Percentiles rank a stretch among this genome's conserved stretches.
phyloP scores from a whole-genome alignment of 1,140 invertebrate genomes.

The Sarcophaga bullata region DNA sequence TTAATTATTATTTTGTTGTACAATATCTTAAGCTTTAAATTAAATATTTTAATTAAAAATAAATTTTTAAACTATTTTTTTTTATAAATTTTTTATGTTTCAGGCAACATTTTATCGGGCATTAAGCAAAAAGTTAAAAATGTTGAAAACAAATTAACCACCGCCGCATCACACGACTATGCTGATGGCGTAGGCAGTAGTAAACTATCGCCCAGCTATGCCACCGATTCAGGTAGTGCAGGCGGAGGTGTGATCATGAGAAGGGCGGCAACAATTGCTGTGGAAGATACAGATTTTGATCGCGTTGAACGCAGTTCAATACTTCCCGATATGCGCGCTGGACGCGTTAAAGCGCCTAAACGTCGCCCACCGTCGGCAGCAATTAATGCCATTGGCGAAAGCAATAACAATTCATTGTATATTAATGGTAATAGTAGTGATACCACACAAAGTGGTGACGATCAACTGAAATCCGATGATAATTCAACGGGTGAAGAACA shows the following conservation, averaged over 20 bases:
- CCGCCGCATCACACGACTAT: conserved; percentile 59
- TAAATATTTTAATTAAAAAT: too few species aligned
- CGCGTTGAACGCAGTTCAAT: conserved; percentile 72
- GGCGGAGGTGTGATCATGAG: conserved; percentile 56
- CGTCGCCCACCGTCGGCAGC: conserved; percentile 70
- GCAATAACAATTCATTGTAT: conserved; percentile 62
- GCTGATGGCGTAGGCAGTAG: conserved; percentile 59
- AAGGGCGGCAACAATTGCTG: conserved; percentile 57
- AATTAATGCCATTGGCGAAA: conserved; percentile 61
- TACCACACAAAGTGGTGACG: conserved; percentile 43
- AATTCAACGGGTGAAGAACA: conserved; percentile 65
- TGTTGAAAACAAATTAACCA: conserved; percentile 61
- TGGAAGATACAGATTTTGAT: conserved; percentile 69
- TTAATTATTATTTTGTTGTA: too few species aligned
- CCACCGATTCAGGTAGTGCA: conserved; percentile 48
- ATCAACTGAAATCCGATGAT: conserved; percentile 53
- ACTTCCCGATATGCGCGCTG: conserved; percentile 72
- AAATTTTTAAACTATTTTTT: too few species aligned
- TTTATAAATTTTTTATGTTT: neutral
- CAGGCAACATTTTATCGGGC: conserved; percentile 69
- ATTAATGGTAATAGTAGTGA: conserved; percentile 59
- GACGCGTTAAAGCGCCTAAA: conserved; percentile 69
- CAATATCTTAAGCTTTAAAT: too few species aligned
- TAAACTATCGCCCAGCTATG: conserved; percentile 50
- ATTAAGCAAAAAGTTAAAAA: conserved; percentile 71